A percentile compares a stretch with the other conserved stretches of the same genome.
These are phyloP conservation scores for Ommatoiulus sabulosus DNA, from an alignment of 2,888 invertebrate species.

Conservation along the genomic window DNA sequence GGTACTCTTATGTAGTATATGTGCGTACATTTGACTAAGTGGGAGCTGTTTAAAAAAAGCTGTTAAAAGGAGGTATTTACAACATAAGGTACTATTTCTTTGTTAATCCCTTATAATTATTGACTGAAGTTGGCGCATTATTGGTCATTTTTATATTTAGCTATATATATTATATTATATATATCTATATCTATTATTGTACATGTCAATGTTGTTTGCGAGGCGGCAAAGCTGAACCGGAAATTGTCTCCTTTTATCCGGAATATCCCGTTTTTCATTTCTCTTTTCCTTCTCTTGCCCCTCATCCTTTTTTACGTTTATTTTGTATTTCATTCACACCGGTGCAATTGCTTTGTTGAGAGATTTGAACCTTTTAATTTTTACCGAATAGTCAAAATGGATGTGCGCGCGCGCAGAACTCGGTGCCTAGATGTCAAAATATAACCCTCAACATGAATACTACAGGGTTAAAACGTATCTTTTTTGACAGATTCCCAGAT, in stretches of 20 bases:
- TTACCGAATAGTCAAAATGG: neutral
- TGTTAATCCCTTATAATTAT: slow-evolving; percentile 28
- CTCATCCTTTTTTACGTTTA: neutral
- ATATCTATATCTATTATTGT: neutral
- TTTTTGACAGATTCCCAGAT: too few relatives aligned
- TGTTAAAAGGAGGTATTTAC: neutral
- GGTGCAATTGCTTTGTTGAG: slow-evolving; percentile 2
- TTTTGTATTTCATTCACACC: neutral
- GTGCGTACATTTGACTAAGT: neutral
- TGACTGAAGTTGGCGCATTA: slow-evolving; percentile 27
- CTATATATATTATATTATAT: neutral
- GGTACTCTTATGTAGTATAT: slow-evolving; percentile 14
- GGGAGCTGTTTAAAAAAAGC: neutral
- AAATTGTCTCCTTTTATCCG: neutral
- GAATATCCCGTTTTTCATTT: neutral
- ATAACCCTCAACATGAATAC: too few relatives aligned
- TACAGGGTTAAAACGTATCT: too few relatives aligned
- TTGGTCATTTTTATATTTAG: slow-evolving; percentile 34
- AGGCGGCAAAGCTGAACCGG: neutral
- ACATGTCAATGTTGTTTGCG: neutral
- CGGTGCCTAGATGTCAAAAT: neutral
- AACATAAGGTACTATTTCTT: slow-evolving; percentile 27
- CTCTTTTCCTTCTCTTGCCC: neutral
- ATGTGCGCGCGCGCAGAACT: neutral
- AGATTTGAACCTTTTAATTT: neutral